These are phyloP conservation scores for Salvelinus namaycush DNA, from an alignment of 2,113 vertebrate genomes.

Conservation along the genomic window DNA sequence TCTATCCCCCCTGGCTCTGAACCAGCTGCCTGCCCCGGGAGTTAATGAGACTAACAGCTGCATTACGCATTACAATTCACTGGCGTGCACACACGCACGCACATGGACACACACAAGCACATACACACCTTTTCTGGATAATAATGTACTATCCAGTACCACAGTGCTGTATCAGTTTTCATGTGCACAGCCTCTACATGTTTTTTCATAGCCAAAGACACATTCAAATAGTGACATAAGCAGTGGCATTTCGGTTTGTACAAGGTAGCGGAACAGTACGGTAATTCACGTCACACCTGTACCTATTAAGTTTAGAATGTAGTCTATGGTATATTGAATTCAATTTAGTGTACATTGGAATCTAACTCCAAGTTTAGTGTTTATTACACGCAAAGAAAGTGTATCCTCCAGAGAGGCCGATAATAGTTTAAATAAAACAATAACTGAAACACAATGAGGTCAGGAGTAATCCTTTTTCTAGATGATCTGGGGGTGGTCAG, in stretches of 20 bases:
- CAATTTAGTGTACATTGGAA: no score
- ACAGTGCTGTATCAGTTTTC: background rate
- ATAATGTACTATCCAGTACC: background rate
- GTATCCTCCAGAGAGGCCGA: no score
- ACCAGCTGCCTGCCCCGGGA: conserved; percentile 26
- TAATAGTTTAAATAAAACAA: no score
- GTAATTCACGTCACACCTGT: background rate
- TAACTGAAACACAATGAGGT: no score
- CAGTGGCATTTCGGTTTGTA: background rate
- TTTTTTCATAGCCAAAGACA: background rate
- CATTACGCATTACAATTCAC: conserved; percentile 22
- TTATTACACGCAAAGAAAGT: no score
- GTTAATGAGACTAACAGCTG: conserved; percentile 40
- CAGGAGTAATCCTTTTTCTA: no score
- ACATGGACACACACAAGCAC: conserved; percentile 7
- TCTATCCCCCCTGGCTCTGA: conserved; percentile 3
- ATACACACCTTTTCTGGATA: background rate
- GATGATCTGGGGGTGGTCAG: no score
- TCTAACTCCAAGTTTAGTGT: no score
- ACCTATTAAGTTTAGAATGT: no score
- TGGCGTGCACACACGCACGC: conserved; percentile 4
- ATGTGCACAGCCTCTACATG: background rate
- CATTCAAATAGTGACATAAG: background rate
- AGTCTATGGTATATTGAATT: no score
- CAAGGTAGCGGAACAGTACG: background rate